phyloP scores from a whole-genome alignment of 2,797 vertebrate genomes.

The Mus spretus region DNA sequence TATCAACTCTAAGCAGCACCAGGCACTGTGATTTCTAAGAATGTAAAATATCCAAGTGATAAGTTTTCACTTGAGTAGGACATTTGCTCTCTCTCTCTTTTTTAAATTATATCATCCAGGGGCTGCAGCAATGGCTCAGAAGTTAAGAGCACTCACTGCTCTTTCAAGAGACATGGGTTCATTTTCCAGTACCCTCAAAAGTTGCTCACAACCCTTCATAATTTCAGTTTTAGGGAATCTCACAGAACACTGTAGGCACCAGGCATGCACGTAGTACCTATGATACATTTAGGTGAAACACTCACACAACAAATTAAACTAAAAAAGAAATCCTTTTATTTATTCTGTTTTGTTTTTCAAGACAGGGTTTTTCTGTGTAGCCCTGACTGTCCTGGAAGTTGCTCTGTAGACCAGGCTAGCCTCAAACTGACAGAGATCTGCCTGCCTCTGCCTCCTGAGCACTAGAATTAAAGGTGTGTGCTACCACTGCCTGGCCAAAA shows the following conservation, averaged over 20 bases:
- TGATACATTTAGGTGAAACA: neutral
- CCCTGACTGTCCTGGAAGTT: neutral
- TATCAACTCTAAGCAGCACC: constrained; percentile 16
- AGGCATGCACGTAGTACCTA: neutral
- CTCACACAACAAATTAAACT: neutral
- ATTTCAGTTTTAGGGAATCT: neutral
- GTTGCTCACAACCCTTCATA: neutral
- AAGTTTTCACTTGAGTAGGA: neutral
- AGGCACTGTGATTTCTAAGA: neutral
- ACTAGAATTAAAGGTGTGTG: neutral
- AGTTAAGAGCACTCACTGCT: neutral
- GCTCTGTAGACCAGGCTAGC: neutral
- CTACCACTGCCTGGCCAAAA: neutral
- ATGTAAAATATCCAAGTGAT: neutral
- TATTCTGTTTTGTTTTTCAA: neutral
- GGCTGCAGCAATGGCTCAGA: neutral
- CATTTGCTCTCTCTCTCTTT: neutral
- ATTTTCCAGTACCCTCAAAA: neutral
- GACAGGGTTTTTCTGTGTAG: neutral
- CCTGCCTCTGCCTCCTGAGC: neutral
- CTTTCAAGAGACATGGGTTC: neutral
- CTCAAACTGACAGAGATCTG: neutral
- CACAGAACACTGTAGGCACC: neutral
- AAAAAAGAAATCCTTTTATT: neutral
- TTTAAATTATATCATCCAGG: neutral